Evolutionary conservation across 2,113 vertebrate species (phyloP), one percentile per base, ranked within the genome.

Genomic region (Camarhynchus parvulus): DNA sequence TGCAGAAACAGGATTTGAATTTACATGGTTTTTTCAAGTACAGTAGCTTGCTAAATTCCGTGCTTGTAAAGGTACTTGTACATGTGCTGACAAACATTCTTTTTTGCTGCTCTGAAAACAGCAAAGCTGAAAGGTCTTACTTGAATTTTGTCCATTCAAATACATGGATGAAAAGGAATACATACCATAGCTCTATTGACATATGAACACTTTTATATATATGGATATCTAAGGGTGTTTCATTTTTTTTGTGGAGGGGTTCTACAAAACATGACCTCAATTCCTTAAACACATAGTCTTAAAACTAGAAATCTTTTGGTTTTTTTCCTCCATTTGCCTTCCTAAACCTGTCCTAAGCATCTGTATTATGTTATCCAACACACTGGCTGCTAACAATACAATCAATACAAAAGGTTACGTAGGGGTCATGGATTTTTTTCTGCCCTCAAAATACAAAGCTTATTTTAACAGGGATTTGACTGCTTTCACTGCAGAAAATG

Each of bases 281-380:
- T 75, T 77, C 73, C 37, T 88, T 86, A 83, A 96, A 92, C 12
- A 68, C n/a, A 33, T 28, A 91, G 35, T 74, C 72, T 74, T 83
- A 88, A 86, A 96, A 88, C 31, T 64, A 77, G 61, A 84, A 96
- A 74, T 20, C 76, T 77, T 92, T 83, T 18, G 8, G 8, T 15
- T 23, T 22, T 9, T 19, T 1, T 1, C 2, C 2, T 5, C 9
- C 0, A 35, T 86, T 94, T 78, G 61, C 75, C 86, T 96, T 94
- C 79, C 66, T 93, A 94, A 94, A 95, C 37, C 90, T 95, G 90
- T 92, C 92, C 93, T 70, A 90, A 92, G 68, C 90, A 96, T 96
- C 96, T 97, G 96, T 41, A 96, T 68, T 92, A 94, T 96, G 95
- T 97, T 96, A 92, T 84, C 90, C 95, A 94, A 93, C 95, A 96